A percentile compares a stretch with the other conserved stretches of the same genome.
Conservation (phyloP, 2,113 vertebrate genomes). For the Polypterus senegalus region DNA sequence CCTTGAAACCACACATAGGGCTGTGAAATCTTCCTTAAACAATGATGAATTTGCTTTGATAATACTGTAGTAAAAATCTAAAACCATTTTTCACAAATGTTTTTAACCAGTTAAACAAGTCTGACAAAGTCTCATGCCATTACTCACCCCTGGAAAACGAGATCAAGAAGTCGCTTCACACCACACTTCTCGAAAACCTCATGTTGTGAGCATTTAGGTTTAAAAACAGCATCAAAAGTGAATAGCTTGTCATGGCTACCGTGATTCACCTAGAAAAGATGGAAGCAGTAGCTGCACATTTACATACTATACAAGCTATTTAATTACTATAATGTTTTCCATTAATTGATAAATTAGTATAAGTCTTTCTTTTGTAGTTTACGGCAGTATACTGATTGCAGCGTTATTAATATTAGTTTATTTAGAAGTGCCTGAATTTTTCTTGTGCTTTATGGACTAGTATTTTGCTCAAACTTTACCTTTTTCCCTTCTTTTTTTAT, state of each 20-base stretch:
- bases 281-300: background rate
- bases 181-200: slow-evolving; percentile 44
- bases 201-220: slow-evolving; percentile 40
- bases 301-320: no score
- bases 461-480: no score
- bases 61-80: background rate
- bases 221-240: slow-evolving; percentile 40
- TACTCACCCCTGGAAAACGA: slow-evolving; percentile 39
- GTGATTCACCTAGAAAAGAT: slow-evolving; percentile 31
- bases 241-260: slow-evolving; percentile 39
- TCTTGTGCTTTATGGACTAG: no score
- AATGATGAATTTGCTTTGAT: background rate
- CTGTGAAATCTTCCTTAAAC: background rate
- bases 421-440: no score
- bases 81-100: no score
- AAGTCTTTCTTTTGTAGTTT: no score
- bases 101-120: no score
- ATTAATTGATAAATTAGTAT: no score
- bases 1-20: background rate
- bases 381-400: no score
- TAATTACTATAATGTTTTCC: no score
- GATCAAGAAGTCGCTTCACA: slow-evolving; percentile 43
- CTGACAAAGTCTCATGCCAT: background rate
- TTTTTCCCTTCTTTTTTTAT: no score
- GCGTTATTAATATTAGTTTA: no score